Conservation (phyloP, 2,113 vertebrate species). For the Acrocephalus arundinaceus region DNA sequence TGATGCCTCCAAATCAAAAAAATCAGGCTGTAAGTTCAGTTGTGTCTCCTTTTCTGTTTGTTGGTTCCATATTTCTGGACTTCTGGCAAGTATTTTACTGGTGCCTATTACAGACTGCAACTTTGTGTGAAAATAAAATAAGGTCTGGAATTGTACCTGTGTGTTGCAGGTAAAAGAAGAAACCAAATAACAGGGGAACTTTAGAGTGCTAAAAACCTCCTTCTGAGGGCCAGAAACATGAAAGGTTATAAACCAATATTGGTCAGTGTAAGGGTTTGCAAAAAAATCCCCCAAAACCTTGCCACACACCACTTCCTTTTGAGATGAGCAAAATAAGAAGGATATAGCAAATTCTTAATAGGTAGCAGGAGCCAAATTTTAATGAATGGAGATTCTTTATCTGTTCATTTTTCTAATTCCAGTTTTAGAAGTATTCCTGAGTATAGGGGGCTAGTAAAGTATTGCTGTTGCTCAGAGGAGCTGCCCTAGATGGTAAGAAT, state of each 20-base stretch:
- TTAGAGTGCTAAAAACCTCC: neutral
- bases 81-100: neutral
- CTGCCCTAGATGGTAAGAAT: neutral
- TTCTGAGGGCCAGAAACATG: neutral
- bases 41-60: neutral
- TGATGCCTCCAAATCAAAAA: constrained; percentile 90
- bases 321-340: neutral
- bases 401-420: neutral
- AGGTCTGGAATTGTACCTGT: neutral
- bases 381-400: neutral
- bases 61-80: neutral
- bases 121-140: neutral
- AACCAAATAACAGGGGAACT: neutral
- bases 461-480: neutral
- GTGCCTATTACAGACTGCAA: neutral
- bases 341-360: neutral
- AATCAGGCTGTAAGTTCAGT: constrained; percentile 84
- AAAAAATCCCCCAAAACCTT: neutral
- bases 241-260: neutral
- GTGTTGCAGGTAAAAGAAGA: neutral
- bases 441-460: neutral
- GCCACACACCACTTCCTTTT: neutral
- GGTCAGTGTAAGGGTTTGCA: neutral
- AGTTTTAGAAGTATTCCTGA: neutral
- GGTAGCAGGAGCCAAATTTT: neutral